Conservation (phyloP, 2,113 vertebrate species). For the Tiliqua scincoides region DNA sequence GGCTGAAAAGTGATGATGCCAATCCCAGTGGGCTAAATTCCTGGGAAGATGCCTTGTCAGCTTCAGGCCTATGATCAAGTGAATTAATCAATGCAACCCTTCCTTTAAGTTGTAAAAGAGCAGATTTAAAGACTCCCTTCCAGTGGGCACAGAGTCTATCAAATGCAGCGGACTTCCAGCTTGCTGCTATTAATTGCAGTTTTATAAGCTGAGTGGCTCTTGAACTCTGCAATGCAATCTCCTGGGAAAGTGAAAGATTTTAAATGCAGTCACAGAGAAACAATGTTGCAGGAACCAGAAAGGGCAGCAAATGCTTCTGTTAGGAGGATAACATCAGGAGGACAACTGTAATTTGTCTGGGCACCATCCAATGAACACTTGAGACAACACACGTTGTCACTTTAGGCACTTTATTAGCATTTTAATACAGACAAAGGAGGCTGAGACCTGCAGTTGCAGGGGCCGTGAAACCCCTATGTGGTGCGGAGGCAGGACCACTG, state of each 20-base stretch:
- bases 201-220: conserved; percentile 74
- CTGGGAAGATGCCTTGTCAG: conserved; percentile 78
- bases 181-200: conserved; percentile 72
- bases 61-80: conserved; percentile 68
- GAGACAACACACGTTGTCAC: too few species aligned
- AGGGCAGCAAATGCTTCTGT: neutral
- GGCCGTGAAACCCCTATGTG: too few species aligned
- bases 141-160: conserved; percentile 73
- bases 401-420: too few species aligned
- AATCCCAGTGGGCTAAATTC: conserved; percentile 68
- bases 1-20: conserved; percentile 71
- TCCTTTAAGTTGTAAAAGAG: conserved; percentile 72
- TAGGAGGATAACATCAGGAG: neutral
- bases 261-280: conserved; percentile 7
- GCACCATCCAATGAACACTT: too few species aligned
- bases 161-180: conserved; percentile 73
- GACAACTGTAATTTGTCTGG: neutral
- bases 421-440: too few species aligned
- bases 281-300: neutral
- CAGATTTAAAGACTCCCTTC: conserved; percentile 80
- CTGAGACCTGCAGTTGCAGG: too few species aligned
- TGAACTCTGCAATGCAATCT: conserved; percentile 57
- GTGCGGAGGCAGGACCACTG: too few species aligned
- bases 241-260: conserved; percentile 42
- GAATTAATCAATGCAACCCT: conserved; percentile 75